These are phyloP conservation scores for Microhierax caerulescens DNA, from an alignment of 2,797 vertebrate species.

Conservation along the genomic window DNA sequence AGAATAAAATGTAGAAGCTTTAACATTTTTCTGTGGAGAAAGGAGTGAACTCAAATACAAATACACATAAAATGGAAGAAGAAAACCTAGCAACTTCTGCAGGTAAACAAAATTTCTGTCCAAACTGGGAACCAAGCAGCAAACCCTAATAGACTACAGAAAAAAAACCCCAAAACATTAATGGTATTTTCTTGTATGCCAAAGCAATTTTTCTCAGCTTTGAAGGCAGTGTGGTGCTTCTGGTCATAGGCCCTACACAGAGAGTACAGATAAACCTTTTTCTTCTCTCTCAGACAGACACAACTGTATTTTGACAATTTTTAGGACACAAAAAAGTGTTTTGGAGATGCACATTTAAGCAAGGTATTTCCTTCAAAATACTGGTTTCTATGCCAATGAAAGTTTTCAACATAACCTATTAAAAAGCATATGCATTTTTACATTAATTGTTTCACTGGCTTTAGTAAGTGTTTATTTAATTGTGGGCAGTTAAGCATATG, in stretches of 20 bases:
- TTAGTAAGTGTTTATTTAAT: background rate
- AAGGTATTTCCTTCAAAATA: background rate
- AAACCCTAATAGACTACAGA: slow-evolving; percentile 4
- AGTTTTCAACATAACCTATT: background rate
- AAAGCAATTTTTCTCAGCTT: slow-evolving; percentile 1
- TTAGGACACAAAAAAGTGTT: background rate
- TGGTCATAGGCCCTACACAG: background rate
- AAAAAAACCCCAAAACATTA: background rate
- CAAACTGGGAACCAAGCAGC: background rate
- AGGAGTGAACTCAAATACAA: background rate
- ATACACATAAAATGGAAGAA: background rate
- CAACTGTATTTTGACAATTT: background rate
- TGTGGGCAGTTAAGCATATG: background rate
- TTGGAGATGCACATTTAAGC: background rate
- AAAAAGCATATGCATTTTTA: background rate
- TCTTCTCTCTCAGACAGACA: background rate
- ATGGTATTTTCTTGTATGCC: background rate
- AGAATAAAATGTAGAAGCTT: background rate
- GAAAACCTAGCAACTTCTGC: background rate
- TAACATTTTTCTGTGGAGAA: background rate
- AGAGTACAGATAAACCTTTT: background rate
- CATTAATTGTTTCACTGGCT: background rate
- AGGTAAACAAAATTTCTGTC: background rate
- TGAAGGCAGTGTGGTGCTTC: background rate
- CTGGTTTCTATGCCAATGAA: background rate